These are phyloP conservation scores for Ichneumon xanthorius DNA, from an alignment of 2,888 invertebrate species.

Conservation along the genomic window DNA sequence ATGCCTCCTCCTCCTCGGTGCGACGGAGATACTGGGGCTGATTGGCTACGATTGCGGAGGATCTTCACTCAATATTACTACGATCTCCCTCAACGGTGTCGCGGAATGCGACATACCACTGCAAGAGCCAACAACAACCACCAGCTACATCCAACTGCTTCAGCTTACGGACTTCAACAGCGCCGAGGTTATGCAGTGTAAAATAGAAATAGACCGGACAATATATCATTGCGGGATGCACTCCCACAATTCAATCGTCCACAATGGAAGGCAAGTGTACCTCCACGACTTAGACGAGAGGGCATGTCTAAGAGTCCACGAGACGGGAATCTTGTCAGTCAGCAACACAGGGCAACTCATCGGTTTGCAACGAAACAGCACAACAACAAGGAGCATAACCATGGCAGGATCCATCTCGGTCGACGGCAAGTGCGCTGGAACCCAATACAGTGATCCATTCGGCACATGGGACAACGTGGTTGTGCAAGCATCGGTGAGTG, in stretches of 20 bases:
- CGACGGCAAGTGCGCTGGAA: conserved; percentile 63
- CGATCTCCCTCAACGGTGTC: too few relatives aligned
- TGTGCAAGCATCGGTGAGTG: conserved; percentile 47
- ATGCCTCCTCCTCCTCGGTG: neutral
- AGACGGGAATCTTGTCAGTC: conserved; percentile 11
- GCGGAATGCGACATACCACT: too few relatives aligned
- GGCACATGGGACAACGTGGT: conserved; percentile 63
- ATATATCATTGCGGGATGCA: too few relatives aligned
- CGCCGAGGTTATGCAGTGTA: too few relatives aligned
- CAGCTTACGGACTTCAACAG: too few relatives aligned
- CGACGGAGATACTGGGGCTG: too few relatives aligned
- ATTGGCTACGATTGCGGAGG: too few relatives aligned
- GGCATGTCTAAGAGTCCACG: neutral
- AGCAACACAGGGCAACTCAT: neutral
- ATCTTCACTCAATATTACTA: too few relatives aligned
- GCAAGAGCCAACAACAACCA: too few relatives aligned
- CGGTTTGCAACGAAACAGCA: neutral
- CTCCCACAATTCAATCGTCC: too few relatives aligned
- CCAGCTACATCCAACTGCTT: too few relatives aligned
- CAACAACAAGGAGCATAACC: conserved; percentile 25
- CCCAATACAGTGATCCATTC: conserved; percentile 65
- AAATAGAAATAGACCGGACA: too few relatives aligned
- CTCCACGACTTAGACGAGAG: conserved; percentile 26
- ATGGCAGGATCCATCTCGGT: neutral
- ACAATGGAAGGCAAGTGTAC: neutral